Evolutionary conservation across 1,140 invertebrate genomes (phyloP).

Genomic region (Pseudoatta argentina): DNA sequence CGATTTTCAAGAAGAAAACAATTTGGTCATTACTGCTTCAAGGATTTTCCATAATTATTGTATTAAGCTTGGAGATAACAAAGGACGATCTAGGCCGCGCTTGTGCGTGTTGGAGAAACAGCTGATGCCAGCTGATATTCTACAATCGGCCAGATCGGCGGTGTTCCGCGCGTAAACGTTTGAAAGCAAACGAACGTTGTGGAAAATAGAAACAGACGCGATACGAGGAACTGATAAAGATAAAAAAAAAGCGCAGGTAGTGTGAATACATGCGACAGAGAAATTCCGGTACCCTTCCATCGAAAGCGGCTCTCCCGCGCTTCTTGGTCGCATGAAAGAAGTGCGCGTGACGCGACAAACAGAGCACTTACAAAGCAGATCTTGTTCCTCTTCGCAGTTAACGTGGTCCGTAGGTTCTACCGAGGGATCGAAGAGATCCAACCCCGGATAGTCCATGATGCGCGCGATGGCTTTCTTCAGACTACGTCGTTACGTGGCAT

Average conservation of each 20-base stretch:
- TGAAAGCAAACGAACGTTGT: conserved; percentile 25
- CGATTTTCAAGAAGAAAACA: neutral
- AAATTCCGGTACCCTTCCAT: neutral
- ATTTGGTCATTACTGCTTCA: neutral
- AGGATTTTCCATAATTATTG: neutral
- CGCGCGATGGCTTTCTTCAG: conserved; percentile 46
- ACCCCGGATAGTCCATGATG: conserved; percentile 81
- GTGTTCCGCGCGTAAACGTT: conserved; percentile 4
- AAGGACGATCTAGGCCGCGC: neutral
- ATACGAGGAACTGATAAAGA: neutral
- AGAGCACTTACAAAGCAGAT: conserved; percentile 81
- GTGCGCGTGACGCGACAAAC: neutral
- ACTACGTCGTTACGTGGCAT: conserved; percentile 52
- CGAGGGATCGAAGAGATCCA: conserved; percentile 80
- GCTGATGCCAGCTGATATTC: conserved; percentile 49
- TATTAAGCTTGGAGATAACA: neutral
- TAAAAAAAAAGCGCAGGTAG: neutral
- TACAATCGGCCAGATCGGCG: neutral
- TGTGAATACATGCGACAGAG: too few species aligned
- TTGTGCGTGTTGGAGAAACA: neutral
- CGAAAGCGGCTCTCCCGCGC: neutral
- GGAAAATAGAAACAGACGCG: neutral
- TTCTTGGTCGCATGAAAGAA: neutral
- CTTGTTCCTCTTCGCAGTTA: conserved; percentile 71
- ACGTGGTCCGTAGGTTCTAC: conserved; percentile 73